Evolutionary conservation across 1,140 invertebrate species (phyloP), one percentile per base, ranked within the genome.

Genomic region (Drosophila bocki): DNA sequence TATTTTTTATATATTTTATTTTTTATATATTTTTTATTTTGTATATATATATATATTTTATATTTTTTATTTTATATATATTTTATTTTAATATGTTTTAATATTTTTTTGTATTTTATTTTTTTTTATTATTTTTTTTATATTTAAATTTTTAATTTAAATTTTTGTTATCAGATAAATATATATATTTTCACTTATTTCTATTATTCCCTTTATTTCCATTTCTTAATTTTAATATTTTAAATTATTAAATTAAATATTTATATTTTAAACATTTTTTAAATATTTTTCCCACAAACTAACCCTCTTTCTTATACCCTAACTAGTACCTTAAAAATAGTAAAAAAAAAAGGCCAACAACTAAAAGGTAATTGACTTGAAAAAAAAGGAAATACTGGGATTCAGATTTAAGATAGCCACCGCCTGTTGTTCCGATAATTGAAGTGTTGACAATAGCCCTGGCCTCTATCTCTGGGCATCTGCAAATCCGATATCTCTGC

Each of bases 381-480:
- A 50, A 12, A 35, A n/a, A 35, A 59, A 61, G 22, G 22, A 22
- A 48, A 8, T 13, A 35, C 51, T 19, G 7, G 8, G 22, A 37
- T 54, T 22, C 42, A 41, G 50, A 19, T 75, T 32, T 45, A 45
- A 75, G 70, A 53, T 44, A 58, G 45, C 45, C 35, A 26, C 42
- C 22, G 44, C 44, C 64, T 62, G 71, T 75, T 65, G 61, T 69
- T 62, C 51, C 33, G 64, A 78, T 78, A 78, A 78, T 75, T 76
- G 47, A 76, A 75, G 74, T 75, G 61, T 77, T 75, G 71, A 77
- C 71, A 68, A 69, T 60, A 22, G 42, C 22, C 29, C 26, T 4
- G 26, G 42, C 47, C 26, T 47, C 45, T 69, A 68, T 17, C 29
- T 37, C 53, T 69, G 56, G 12, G 33, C 58, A 50, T 61, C 57